Evolutionary conservation across 2,113 vertebrate species (phyloP), one percentile per base, ranked within the genome.

Genomic region (Hippocampus guttulatus): DNA sequence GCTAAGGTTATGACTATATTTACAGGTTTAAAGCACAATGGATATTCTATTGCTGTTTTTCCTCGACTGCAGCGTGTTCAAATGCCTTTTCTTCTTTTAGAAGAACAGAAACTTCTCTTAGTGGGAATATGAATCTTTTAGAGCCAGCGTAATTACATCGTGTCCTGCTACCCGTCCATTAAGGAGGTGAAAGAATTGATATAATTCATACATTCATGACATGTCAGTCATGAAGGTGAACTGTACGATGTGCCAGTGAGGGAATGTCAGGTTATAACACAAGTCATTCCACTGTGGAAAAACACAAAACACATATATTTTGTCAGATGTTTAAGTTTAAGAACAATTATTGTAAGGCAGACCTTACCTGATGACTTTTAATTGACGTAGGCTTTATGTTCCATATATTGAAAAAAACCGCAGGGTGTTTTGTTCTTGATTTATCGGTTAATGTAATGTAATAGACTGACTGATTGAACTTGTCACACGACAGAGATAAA

Each of bases 391-490:
- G 85, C 73, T 74, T 83, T 84, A 86, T 82, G 81, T 82, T 70
- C 83, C 85, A 85, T 87, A 82, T 81, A 79, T 79, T 73, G 27
- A 67, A 69, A 75, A 82, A 80, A 81, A 33, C 5, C 5, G 5
- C 33, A 75, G 61, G 65, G 81, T 84, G 79, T 78, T 89, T 77
- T 70, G 79, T 82, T 52, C 76, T 30, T 84, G 81, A 89, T 92
- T 91, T 92, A 92, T 88, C 76, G 89, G 68, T 60, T 66, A 85
- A 61, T 85, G 88, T 66, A 85, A 61, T 85, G 88, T 91, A 93
- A 90, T 82, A 89, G 80, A 92, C 87, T 91, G 84, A 63, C 73
- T 91, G 89, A 92, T 88, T 90, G 88, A 93, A 89, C 83, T 77
- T 84, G 88, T 91, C 88, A 90, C 75, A 63, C 82, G 80, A 67